phyloP scores from a whole-genome alignment of 2,113 vertebrate genomes.

The Haplochromis vanheusdeni region DNA sequence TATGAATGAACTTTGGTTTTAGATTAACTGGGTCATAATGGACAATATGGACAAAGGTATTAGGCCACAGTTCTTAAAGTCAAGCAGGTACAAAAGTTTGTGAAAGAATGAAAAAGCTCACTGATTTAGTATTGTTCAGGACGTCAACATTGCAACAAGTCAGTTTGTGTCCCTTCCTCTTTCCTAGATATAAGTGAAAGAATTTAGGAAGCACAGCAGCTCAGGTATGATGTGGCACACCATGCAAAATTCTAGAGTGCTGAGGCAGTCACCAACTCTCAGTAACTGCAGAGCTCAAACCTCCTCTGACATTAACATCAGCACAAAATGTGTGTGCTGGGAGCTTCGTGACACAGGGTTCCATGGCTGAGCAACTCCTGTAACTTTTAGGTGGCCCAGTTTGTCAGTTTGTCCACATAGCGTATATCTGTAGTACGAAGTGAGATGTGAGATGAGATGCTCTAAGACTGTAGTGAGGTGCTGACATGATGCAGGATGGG shows the following conservation, averaged over 20 bases:
- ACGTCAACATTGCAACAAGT: not conserved
- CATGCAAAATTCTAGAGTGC: not conserved
- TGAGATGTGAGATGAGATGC: not conserved
- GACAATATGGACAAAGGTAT: not conserved
- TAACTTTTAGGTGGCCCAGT: not conserved
- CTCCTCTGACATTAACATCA: not conserved
- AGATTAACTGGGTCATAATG: too few species aligned
- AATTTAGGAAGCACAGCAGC: not conserved
- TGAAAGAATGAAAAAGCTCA: not conserved
- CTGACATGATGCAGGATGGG: not conserved
- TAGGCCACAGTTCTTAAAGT: not conserved
- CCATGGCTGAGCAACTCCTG: not conserved
- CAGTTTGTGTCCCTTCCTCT: not conserved
- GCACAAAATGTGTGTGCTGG: not conserved
- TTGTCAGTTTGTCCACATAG: not conserved
- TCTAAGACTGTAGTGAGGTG: not conserved
- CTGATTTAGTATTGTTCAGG: not conserved
- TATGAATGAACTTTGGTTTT: not conserved
- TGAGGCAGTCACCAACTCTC: not conserved
- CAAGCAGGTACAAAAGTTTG: not conserved
- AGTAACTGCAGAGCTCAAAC: not conserved
- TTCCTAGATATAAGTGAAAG: not conserved
- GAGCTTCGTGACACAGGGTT: not conserved
- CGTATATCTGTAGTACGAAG: fast-evolving
- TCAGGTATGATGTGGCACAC: not conserved